Base-by-base conservation (phyloP, 2,113 vertebrate species). In the Falco punctatus region DNA sequence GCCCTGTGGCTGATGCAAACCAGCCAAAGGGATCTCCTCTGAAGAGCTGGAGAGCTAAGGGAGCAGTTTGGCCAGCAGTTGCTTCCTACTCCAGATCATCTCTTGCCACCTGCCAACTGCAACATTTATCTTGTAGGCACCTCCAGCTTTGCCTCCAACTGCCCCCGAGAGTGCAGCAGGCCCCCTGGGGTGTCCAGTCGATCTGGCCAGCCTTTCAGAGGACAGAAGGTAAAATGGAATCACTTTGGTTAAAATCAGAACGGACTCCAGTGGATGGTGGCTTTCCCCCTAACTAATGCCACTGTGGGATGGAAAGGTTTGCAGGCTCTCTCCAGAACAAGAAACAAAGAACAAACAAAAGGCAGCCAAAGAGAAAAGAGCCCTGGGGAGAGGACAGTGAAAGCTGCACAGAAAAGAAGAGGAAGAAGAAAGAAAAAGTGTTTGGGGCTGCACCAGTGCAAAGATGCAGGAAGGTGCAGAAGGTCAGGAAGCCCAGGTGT, bases 151-250 rank as follows among this genome's bases (percentile, higher is more conserved):
- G 13, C 11, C 10, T 81, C 30, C 51, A 30, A 7, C 10, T 19
- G n/a, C n/a, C n/a, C 12, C 3, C 0, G 8, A 26, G 35, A 51
- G 11, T 0, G 1, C 7, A 1, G 11, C 30, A 33, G 30, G 11
- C 5, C 49, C 35, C 49, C n/a, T 6, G 2, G 15, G 17, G 26
- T 2, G 1, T 3, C 10, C 17, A 3, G 17, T 22, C 46, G 10
- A 27, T 4, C 11, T 15, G 8, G 9, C 1, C 5, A 80, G 22
- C 19, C 35, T 52, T 59, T 15, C 30, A 7, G 30, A 30, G 15
- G 30, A 51, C 8, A 35, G 35, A 51, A 51, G 54, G 35, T 28
- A 61, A 61, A 59, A 42, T 4, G 23, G 51, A 22, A 8, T 33
- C 2, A 9, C n/a, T 49, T 42, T 49, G 23, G 6, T 17, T 33